Conservation (phyloP, 2,113 vertebrate species). For the Andinoacara biseriatus region DNA sequence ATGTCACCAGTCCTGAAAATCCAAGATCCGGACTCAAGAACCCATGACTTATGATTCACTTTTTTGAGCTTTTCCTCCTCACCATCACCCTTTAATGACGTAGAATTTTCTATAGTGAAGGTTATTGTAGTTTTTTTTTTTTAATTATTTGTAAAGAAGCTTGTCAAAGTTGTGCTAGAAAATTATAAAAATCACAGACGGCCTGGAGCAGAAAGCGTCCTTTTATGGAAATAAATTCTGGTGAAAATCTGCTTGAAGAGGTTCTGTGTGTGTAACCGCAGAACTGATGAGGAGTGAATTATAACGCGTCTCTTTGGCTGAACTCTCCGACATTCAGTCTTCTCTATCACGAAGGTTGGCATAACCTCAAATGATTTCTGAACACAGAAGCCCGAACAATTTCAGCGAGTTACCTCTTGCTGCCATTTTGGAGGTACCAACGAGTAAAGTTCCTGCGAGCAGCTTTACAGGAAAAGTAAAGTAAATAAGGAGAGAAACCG, state of each 20-base stretch:
- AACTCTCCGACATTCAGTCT: background rate
- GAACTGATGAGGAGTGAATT: conserved; percentile 15
- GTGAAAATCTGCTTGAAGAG: conserved; percentile 9
- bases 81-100: conserved; percentile 19
- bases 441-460: conserved; percentile 13
- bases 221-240: background rate
- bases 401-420: conserved; percentile 25
- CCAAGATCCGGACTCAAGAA: conserved; percentile 1
- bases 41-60: background rate
- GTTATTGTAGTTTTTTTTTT: conserved; percentile 29
- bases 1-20: conserved; percentile 3
- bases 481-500: conserved; percentile 3
- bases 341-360: conserved; percentile 20
- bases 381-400: background rate
- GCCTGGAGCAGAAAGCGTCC: background rate
- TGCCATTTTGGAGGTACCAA: conserved; percentile 48
- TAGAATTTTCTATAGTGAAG: conserved; percentile 20
- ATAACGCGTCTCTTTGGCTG: conserved; percentile 8
- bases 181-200: conserved; percentile 14
- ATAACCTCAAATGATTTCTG: conserved; percentile 19
- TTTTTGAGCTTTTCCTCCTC: conserved; percentile 17
- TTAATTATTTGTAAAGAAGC: background rate
- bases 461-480: conserved; percentile 12
- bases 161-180: conserved; percentile 19
- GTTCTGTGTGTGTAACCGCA: background rate